A percentile compares a stretch with the other conserved stretches of the same genome.
These are phyloP conservation scores for Microcaecilia unicolor DNA, from an alignment of 2,797 vertebrate species.

Conservation along the genomic window DNA sequence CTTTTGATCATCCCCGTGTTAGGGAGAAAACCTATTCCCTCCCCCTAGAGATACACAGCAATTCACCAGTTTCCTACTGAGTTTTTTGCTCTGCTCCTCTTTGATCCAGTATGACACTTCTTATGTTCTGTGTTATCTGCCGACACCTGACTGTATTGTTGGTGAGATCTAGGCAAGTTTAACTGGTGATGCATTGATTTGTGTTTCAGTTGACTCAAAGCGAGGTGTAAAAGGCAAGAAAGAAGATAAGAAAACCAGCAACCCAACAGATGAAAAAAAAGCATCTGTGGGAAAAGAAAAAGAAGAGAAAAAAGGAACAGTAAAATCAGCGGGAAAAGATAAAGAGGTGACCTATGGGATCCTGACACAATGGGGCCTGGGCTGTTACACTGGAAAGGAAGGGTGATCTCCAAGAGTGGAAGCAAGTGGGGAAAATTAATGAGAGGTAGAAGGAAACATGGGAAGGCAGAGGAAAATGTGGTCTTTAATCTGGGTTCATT, in stretches of 20 bases:
- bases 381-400: fast-evolving
- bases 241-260: constrained; percentile 23
- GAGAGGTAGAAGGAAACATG: not conserved
- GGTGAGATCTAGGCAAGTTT: too few relatives aligned
- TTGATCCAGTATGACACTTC: too few relatives aligned
- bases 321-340: constrained; percentile 19
- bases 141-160: too few relatives aligned
- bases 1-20: too few relatives aligned
- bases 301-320: constrained; percentile 57
- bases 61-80: too few relatives aligned
- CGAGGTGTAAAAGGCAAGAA: constrained; percentile 16
- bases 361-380: not conserved
- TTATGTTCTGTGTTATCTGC: too few relatives aligned
- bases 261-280: constrained; percentile 45
- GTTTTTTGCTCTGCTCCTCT: too few relatives aligned
- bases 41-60: too few relatives aligned
- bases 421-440: not conserved
- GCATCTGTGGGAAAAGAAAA: constrained; percentile 27
- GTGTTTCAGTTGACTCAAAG: constrained; percentile 24
- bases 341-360: constrained; percentile 44
- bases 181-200: too few relatives aligned
- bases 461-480: not conserved
- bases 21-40: too few relatives aligned
- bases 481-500: not conserved
- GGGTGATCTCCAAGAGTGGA: fast-evolving